Evolutionary conservation across 2,113 vertebrate genomes (phyloP), one percentile per base, ranked within the genome.

Genomic region (Camelus dromedarius): DNA sequence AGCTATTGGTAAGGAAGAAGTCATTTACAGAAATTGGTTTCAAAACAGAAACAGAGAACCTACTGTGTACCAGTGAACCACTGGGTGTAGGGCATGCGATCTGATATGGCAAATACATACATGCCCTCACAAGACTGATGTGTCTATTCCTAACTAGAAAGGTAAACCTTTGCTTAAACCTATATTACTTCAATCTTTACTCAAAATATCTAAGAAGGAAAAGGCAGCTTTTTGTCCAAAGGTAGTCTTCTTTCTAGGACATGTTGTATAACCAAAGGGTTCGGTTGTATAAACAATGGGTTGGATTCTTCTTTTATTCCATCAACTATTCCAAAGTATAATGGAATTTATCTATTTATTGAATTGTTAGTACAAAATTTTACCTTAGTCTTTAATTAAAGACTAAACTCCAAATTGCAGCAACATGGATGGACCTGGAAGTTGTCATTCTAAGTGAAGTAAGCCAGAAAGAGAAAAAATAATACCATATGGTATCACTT

Each of bases 21-120:
- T 9, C 67, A 93, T 93, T 84, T 89, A 75, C 5, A 96, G 73
- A 89, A 92, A 72, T 66, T 14, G 70, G 32, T 80, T 96, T 95
- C 50, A 96, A 96, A 88, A 56, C 10, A 56, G 46, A 83, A 64
- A 60, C 30, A 48, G n/a, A 93, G 30, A 66, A 16, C 14, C 50
- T 73, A 91, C 6, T 30, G n/a, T 8, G n/a, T 83, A 67, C 24
- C 70, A 91, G 4, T 8, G 30, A 89, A 20, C 12, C 82, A 38
- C 26, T 56, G 7, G 38, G 42, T 66, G 2, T 24, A 5, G 16
- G 32, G 46, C 24, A 46, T 56, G 5, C 62, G 32, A 22, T 52
- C 66, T 70, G 32, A 89, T 70, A 69, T 20, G 22, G 11, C n/a
- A 86, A 64, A 83, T 28, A 67, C 16, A 66, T 50, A 54, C 8